Evolutionary conservation across 2,113 vertebrate genomes (phyloP).

Genomic region (Nothoprocta pentlandii): DNA sequence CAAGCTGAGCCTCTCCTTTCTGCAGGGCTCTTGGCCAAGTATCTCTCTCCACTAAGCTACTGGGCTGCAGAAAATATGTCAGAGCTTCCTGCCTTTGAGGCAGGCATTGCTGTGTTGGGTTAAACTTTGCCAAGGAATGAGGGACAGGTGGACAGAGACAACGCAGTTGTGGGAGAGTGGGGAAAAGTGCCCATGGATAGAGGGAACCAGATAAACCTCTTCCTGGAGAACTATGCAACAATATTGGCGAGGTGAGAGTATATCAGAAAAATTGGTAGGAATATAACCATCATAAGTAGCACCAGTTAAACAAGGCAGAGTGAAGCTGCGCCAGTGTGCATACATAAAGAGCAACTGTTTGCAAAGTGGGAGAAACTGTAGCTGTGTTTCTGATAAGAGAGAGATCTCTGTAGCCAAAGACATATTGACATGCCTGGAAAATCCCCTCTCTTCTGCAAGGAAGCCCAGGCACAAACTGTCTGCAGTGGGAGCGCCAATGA

Average conservation of each 20-base stretch:
- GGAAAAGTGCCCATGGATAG: not conserved
- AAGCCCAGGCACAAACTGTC: conserved; percentile 58
- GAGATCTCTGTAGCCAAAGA: conserved; percentile 53
- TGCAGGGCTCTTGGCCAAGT: not conserved
- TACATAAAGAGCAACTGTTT: conserved; percentile 50
- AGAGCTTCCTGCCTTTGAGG: not conserved
- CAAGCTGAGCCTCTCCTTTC: not conserved
- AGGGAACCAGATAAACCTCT: conserved; percentile 2
- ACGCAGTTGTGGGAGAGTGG: accelerated
- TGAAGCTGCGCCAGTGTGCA: not conserved
- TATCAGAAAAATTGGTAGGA: conserved; percentile 22
- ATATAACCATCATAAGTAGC: conserved; percentile 4
- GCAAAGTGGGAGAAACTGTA: conserved; percentile 16
- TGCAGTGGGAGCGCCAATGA: conserved; percentile 39
- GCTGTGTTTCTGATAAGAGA: not conserved
- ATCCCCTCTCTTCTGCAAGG: conserved; percentile 3
- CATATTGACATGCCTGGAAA: conserved; percentile 63
- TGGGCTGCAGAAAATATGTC: not conserved
- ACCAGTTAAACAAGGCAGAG: not conserved
- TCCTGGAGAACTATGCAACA: not conserved
- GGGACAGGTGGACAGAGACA: not conserved
- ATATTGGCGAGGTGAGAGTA: conserved; percentile 36
- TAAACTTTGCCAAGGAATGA: not conserved
- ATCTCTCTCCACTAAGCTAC: accelerated
- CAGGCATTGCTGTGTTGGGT: not conserved